A percentile compares a stretch with the other conserved stretches of the same genome.
Evolutionary conservation across 1,140 invertebrate genomes (phyloP).

Genomic region (Lycorma delicatula): DNA sequence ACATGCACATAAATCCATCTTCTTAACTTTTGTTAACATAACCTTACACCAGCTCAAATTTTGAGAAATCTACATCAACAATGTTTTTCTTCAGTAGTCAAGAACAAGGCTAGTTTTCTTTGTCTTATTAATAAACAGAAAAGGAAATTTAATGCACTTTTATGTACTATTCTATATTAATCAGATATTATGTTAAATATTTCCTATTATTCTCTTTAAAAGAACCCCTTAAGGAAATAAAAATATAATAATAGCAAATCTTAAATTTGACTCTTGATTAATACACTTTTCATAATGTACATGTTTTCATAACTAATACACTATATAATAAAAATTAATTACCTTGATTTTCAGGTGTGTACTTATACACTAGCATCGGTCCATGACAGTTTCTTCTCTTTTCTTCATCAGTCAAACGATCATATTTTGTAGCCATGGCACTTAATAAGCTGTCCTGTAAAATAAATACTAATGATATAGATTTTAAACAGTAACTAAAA

Average conservation of each 20-base stretch:
- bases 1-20: no score
- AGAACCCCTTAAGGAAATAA: neutral
- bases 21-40: no score
- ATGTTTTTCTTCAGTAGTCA: no score
- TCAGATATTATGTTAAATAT: neutral
- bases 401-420: slow-evolving; percentile 62
- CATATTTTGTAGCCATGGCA: slow-evolving; percentile 67
- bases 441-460: slow-evolving; percentile 52
- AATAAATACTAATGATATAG: no score
- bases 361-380: slow-evolving; percentile 72
- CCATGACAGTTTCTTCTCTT: slow-evolving; percentile 69
- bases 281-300: neutral
- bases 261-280: neutral
- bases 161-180: no score
- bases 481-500: no score
- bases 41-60: no score
- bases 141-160: no score
- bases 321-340: neutral
- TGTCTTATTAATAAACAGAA: no score
- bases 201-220: neutral
- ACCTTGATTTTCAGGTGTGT: slow-evolving; percentile 48
- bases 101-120: no score
- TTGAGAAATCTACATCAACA: no score
- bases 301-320: neutral
- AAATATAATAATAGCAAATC: neutral